Evolutionary conservation across 2,888 invertebrate species (phyloP).

Genomic region (Parapristionchus giblindavisi): DNA sequence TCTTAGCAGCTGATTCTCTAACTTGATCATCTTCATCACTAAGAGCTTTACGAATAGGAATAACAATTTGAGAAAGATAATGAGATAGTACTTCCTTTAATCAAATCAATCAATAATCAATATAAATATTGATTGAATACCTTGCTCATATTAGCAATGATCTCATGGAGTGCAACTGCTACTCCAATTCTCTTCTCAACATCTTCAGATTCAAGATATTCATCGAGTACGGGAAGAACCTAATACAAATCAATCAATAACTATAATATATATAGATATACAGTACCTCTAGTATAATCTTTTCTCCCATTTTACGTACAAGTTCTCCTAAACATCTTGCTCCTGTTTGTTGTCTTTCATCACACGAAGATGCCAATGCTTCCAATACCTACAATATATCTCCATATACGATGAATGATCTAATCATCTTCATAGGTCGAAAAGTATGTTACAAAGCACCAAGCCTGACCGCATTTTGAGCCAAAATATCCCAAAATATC

Average conservation of each 20-base stretch:
- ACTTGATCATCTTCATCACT: constrained; percentile 78
- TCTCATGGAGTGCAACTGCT: constrained; percentile 93
- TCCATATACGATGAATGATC: no score
- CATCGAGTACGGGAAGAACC: constrained; percentile 92
- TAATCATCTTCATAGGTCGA: no score
- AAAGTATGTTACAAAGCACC: no score
- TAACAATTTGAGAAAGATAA: constrained; percentile 72
- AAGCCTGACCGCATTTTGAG: no score
- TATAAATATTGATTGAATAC: constrained; percentile 73
- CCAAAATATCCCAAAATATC: no score
- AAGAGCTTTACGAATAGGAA: constrained; percentile 90
- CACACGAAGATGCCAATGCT: constrained; percentile 92
- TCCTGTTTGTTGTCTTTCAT: constrained; percentile 92
- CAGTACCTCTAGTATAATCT: constrained; percentile 87
- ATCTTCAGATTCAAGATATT: constrained; percentile 87
- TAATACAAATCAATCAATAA: constrained; percentile 1
- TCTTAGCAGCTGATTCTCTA: constrained; percentile 91
- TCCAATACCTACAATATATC: constrained; percentile 76
- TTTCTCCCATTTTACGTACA: constrained; percentile 94
- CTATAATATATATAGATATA: neutral
- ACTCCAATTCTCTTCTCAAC: constrained; percentile 97
- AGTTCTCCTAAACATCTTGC: constrained; percentile 95
- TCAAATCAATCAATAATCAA: neutral
- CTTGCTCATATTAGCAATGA: constrained; percentile 92
- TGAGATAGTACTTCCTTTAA: constrained; percentile 55